Evolutionary conservation across 37 sponge, comb jelly and placozoan species (phyloP).

Genomic region (Dysidea cf. avara): DNA sequence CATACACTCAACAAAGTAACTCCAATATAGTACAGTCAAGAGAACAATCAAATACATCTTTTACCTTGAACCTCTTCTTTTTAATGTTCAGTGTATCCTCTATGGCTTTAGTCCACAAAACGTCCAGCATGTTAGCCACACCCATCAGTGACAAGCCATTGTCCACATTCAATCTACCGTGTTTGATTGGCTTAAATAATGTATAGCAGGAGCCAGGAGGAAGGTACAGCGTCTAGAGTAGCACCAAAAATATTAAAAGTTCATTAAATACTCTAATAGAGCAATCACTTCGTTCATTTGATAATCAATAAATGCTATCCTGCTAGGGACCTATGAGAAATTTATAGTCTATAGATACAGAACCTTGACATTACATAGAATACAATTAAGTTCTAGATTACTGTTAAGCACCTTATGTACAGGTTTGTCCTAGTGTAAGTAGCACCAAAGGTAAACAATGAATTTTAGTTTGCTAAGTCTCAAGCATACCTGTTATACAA

Average conservation of each 20-base stretch:
- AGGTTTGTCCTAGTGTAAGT: too few species aligned
- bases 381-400: too few species aligned
- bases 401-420: too few species aligned
- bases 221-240: slow-evolving; percentile 69
- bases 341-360: too few species aligned
- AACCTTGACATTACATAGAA: too few species aligned
- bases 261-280: background rate
- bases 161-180: slow-evolving; percentile 54
- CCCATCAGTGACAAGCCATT: slow-evolving; percentile 10
- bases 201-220: slow-evolving; percentile 57
- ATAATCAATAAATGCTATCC: background rate
- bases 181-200: slow-evolving; percentile 72
- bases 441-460: too few species aligned
- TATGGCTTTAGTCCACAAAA: slow-evolving; percentile 82
- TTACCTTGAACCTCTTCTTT: slow-evolving; percentile 69
- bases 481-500: too few species aligned
- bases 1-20: too few species aligned
- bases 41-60: too few species aligned
- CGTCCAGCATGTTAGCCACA: slow-evolving; percentile 71
- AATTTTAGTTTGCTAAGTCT: too few species aligned
- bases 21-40: too few species aligned
- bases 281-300: background rate
- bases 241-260: background rate
- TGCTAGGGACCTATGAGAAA: too few species aligned
- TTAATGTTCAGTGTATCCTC: slow-evolving; percentile 60